Base-by-base conservation (phyloP, 2,888 invertebrate species). In the Ctenicera cuprea region DNA sequence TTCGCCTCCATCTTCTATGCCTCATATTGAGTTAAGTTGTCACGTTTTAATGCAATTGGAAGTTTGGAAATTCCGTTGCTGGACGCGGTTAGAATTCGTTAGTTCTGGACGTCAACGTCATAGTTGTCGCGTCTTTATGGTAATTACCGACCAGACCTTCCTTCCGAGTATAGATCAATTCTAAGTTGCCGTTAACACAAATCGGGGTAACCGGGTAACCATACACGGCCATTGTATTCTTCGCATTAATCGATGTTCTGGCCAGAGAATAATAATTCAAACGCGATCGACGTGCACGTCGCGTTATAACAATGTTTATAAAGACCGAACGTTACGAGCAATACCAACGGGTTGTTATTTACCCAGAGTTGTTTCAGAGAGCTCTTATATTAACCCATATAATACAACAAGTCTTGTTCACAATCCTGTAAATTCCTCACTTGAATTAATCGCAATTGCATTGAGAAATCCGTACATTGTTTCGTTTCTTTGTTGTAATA, bases 191-290 rank as follows among this genome's bases (percentile, higher is more conserved):
- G 73, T 74, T 74, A 77, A 45, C 61, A n/a, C 64, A 78, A 78
- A 81, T 81, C 78, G 81, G 79, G 81, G 81, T 81, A 81, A 81
- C 81, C 81, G 80, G 81, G 81, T 81, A 81, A 81, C 80, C 79
- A 80, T 78, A 77, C 70, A 75, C 78, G 78, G 74, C 79, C 73
- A 79, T 81, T 81, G 80, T 81, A 77, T 79, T 79, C 76, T 61
- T 77, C 75, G 79, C 78, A 78, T 79, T 79, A 81, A 80, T 81
- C 81, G 80, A 79, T 78, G 79, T 77, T 76, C 78, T 76, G 71
- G 76, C 64, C 77, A 62, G 71, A 71, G 80, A 79, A 81, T 81
- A 80, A 80, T 79, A 80, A 82, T 80, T 79, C 75, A 79, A 79
- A 73, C 71, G 73, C 74, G 77, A 75, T 74, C 59, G 77, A 77